Evolutionary conservation across 2,113 vertebrate species (phyloP).

Genomic region (Ailurus styani): DNA sequence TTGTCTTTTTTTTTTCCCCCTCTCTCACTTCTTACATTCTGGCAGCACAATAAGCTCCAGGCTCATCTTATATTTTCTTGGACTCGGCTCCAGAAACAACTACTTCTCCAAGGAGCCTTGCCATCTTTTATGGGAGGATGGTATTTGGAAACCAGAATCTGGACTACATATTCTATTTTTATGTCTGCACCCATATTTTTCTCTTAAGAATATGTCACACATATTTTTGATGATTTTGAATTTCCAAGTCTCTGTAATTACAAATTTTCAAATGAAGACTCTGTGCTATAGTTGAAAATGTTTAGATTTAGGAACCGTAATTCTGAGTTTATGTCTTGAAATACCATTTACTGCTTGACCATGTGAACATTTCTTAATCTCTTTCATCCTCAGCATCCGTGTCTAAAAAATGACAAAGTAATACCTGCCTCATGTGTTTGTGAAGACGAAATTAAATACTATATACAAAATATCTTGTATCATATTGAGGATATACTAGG

Average conservation of each 20-base stretch:
- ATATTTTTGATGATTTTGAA: neutral
- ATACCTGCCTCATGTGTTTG: neutral
- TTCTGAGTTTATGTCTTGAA: neutral
- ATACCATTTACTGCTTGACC: neutral
- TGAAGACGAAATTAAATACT: neutral
- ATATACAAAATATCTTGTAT: neutral
- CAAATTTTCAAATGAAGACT: neutral
- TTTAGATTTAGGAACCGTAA: neutral
- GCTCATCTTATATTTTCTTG: neutral
- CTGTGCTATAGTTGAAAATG: neutral
- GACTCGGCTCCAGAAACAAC: neutral
- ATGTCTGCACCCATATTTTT: neutral
- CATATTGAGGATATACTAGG: neutral
- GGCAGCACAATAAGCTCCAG: neutral
- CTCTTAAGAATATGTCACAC: neutral
- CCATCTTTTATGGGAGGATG: neutral
- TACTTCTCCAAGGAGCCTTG: neutral
- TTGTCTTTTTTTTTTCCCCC: neutral
- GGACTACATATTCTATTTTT: neutral
- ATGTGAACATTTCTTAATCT: neutral
- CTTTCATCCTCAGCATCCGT: neutral
- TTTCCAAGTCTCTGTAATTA: neutral
- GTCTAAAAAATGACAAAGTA: neutral
- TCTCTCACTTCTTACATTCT: neutral
- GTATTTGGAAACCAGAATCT: neutral